A percentile compares a stretch with the other conserved stretches of the same genome.
Conservation (phyloP, 2,797 vertebrate species). For the Bryconaethiops microstoma region DNA sequence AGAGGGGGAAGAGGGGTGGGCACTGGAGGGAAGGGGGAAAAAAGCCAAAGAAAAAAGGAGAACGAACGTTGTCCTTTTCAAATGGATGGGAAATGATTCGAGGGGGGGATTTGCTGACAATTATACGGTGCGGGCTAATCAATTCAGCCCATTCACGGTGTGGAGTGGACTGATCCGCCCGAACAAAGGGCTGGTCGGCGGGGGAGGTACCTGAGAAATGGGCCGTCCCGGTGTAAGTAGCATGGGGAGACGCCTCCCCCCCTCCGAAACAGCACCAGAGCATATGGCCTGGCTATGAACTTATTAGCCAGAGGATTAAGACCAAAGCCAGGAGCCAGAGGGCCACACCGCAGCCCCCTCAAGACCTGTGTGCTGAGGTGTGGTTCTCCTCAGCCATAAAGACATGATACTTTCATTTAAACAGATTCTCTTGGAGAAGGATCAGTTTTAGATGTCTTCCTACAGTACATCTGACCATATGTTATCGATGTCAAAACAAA, state of each 20-base stretch:
- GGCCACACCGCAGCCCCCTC: slow-evolving; percentile 72
- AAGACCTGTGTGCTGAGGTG: slow-evolving; percentile 67
- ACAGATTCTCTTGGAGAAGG: slow-evolving; percentile 25
- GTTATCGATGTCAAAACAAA: too few species aligned
- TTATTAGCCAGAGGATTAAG: slow-evolving; percentile 96
- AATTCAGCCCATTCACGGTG: slow-evolving; percentile 92
- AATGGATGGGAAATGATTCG: slow-evolving; percentile 91
- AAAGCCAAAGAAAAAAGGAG: slow-evolving; percentile 69
- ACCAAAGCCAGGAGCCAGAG: slow-evolving; percentile 82
- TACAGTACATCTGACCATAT: background rate
- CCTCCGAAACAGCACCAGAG: slow-evolving; percentile 84
- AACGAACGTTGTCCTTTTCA: slow-evolving; percentile 86
- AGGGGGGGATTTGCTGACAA: slow-evolving; percentile 87
- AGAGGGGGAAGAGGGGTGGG: slow-evolving; percentile 65
- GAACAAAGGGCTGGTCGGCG: slow-evolving; percentile 88
- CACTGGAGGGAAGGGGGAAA: slow-evolving; percentile 63
- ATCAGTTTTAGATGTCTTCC: background rate
- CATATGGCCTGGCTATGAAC: slow-evolving; percentile 97
- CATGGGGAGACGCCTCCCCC: slow-evolving; percentile 86
- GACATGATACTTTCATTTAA: slow-evolving; percentile 52
- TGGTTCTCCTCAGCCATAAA: slow-evolving; percentile 45
- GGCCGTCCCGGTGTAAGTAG: slow-evolving; percentile 92
- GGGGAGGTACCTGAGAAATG: slow-evolving; percentile 94
- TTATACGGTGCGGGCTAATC: slow-evolving; percentile 92
- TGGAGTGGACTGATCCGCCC: slow-evolving; percentile 92